Evolutionary conservation across 2,113 vertebrate genomes (phyloP), one percentile per base, ranked within the genome.

Genomic region (Gorsachius goisagi): DNA sequence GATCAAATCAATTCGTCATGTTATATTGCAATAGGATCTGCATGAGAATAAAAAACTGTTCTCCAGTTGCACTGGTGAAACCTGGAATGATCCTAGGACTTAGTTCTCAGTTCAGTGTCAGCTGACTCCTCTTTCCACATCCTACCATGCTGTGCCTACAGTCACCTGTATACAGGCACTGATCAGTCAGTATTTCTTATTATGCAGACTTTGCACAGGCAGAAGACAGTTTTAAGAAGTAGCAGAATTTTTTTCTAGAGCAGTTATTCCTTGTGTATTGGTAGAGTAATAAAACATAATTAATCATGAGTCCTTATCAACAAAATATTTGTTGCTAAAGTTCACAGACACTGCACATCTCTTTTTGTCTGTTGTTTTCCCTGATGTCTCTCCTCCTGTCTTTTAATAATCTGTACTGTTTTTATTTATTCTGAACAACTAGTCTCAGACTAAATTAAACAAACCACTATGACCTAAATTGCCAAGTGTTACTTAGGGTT

Each of bases 401-500:
- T 68, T 90, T 88, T 92, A 97, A 92, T 92, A 96, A 80, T 56
- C 45, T 66, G 22, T 85, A 22, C 45, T 93, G 63, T 88, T 90
- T 97, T 94, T 96, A 89, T 95, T 94, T 94, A 80, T 58, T 44
- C 17, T 59, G 82, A 93, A 52, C 59, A 76, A 71, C 62, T 87
- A 62, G 69, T 89, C 80, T 94, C 92, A 68, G 85, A 63, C 26
- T 75, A 88, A 95, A 96, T 94, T 91, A 95, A 94, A 64, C 39
- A 84, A 86, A 53, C 22, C 26, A 8, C 66, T 44, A 33, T 67
- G 85, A 87, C 55, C 20, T 86, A 85, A 71, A 92, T 88, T 93
- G 52, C 75, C 16, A 47, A 71, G 75, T 30, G 74, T 67, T 79
- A 88, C 60, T 66, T 79, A 80, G 66, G 52, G 26, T 17, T 72